Conservation (phyloP, 92 coral and sea anemone species). For the Bergia sp. region DNA sequence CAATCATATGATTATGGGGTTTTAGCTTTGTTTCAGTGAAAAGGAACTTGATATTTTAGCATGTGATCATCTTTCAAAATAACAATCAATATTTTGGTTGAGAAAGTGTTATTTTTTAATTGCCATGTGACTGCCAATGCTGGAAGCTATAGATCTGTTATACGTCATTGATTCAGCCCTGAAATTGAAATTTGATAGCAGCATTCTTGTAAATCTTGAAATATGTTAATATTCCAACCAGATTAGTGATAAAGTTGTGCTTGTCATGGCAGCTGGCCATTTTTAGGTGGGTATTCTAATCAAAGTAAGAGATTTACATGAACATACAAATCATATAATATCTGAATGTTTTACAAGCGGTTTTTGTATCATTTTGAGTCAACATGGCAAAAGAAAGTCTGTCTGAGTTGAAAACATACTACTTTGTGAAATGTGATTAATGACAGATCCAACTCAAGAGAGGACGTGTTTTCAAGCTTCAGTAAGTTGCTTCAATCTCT, state of each 20-base stretch:
- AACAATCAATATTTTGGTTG: not conserved
- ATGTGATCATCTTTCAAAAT: not conserved
- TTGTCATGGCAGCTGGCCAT: constrained; percentile 22
- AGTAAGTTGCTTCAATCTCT: not conserved
- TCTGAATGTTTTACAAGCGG: not conserved
- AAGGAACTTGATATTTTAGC: not conserved
- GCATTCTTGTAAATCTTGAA: constrained; percentile 48
- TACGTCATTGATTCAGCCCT: constrained; percentile 21
- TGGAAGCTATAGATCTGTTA: not conserved
- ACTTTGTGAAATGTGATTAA: constrained; percentile 3
- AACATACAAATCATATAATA: not conserved
- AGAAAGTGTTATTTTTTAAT: not conserved
- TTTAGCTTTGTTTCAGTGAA: not conserved
- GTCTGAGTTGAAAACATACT: not conserved
- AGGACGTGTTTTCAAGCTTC: not conserved
- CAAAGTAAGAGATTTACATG: not conserved
- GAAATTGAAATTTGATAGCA: constrained; percentile 39
- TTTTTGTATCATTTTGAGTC: not conserved
- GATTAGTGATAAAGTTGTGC: constrained; percentile 39
- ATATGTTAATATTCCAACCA: constrained; percentile 38
- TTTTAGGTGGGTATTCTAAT: constrained; percentile 15
- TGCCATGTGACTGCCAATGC: constrained; percentile 28
- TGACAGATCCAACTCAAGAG: not conserved
- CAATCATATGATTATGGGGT: not conserved
- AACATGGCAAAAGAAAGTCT: not conserved